phyloP scores from a whole-genome alignment of 2,888 invertebrate genomes.

The Harmothoe impar region DNA sequence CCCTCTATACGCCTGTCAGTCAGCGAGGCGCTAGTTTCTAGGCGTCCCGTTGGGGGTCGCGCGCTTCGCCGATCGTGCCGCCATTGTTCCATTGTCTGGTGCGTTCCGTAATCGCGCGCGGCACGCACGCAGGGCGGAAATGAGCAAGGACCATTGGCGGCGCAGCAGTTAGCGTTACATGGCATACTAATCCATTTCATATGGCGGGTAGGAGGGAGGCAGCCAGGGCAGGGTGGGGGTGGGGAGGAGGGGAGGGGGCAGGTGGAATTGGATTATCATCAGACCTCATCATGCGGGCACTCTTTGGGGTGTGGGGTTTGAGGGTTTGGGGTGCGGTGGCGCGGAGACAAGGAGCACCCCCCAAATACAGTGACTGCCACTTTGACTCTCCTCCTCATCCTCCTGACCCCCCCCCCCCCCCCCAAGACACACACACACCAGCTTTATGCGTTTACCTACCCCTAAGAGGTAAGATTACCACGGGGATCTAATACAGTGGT shows the following conservation, averaged over 20 bases:
- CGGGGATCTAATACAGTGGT: too few relatives aligned
- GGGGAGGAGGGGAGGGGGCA: not conserved
- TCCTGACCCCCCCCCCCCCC: not conserved
- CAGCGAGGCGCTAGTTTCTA: not conserved
- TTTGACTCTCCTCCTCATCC: not conserved
- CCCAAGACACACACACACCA: not conserved
- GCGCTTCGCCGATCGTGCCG: not conserved
- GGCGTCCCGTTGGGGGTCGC: constrained; percentile 21
- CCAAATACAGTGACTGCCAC: too few relatives aligned
- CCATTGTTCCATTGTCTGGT: constrained; percentile 37
- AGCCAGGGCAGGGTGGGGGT: not conserved
- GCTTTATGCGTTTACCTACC: too few relatives aligned
- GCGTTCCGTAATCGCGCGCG: constrained; percentile 39
- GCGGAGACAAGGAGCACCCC: too few relatives aligned
- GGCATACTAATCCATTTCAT: constrained; percentile 42
- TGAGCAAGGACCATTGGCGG: constrained; percentile 49
- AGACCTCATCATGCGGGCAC: constrained; percentile 54
- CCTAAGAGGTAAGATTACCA: too few relatives aligned
- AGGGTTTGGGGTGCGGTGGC: not conserved
- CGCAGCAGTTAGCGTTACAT: constrained; percentile 31
- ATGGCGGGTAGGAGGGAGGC: not conserved
- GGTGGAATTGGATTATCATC: constrained; percentile 59
- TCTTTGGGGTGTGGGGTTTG: not conserved
- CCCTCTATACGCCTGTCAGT: not conserved
- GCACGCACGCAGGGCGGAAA: constrained; percentile 46